Percentiles rank a stretch among this genome's conserved stretches.
Conservation (phyloP, 2,888 invertebrate genomes). For the Phasia obesa region DNA sequence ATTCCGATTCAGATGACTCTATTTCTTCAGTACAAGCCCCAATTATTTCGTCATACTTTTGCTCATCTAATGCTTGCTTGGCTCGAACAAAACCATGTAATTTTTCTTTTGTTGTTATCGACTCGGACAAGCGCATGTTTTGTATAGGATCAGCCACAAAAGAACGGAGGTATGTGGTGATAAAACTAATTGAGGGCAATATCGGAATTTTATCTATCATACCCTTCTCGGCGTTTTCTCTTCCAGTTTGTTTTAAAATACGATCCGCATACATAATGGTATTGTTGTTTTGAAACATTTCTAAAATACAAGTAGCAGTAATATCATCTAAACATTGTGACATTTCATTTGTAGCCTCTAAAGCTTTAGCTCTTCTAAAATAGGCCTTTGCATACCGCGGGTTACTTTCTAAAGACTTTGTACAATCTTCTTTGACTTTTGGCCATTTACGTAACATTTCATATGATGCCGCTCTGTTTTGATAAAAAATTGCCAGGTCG, state of each 20-base stretch:
- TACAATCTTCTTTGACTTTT: conserved; percentile 93
- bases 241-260: conserved; percentile 89
- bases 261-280: conserved; percentile 93
- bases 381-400: conserved; percentile 94
- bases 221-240: conserved; percentile 89
- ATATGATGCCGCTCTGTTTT: conserved; percentile 97
- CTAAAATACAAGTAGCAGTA: conserved; percentile 95
- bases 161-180: conserved; percentile 93
- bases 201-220: conserved; percentile 87
- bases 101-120: conserved; percentile 56
- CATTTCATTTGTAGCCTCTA: conserved; percentile 91
- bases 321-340: conserved; percentile 94
- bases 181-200: conserved; percentile 93
- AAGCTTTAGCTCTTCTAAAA: conserved; percentile 90
- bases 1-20: conserved; percentile 85
- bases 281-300: conserved; percentile 92
- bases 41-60: conserved; percentile 90
- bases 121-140: conserved; percentile 81
- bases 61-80: conserved; percentile 86
- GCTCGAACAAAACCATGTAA: conserved; percentile 88
- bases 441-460: conserved; percentile 94
- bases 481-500: conserved; percentile 95
- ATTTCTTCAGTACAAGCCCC: conserved; percentile 91
- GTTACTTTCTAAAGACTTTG: conserved; percentile 91
- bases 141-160: conserved; percentile 94